These are phyloP conservation scores for Romanomermis culicivorax DNA, from an alignment of 2,888 invertebrate genomes.

Conservation along the genomic window DNA sequence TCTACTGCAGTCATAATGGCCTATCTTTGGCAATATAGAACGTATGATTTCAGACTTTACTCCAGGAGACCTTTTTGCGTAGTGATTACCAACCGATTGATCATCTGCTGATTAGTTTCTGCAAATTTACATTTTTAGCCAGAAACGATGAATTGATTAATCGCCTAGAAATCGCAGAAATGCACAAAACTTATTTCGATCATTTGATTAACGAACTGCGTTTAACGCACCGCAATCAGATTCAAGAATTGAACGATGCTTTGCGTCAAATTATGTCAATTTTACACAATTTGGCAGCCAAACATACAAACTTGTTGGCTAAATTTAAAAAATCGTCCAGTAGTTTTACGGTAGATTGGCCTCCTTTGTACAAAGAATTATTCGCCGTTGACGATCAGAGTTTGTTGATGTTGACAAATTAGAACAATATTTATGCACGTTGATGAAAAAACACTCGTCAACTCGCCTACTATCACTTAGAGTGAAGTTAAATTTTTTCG, in stretches of 20 bases:
- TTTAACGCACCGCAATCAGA: background rate
- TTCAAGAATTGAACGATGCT: background rate
- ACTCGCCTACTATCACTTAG: too few relatives aligned
- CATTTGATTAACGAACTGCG: constrained; percentile 6
- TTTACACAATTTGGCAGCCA: constrained; percentile 3
- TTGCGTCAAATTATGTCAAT: background rate
- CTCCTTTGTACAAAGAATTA: constrained; percentile 11
- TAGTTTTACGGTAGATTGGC: constrained; percentile 6
- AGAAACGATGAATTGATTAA: background rate
- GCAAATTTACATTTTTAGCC: constrained; percentile 8
- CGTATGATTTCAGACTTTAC: too few relatives aligned
- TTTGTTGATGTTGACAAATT: too few relatives aligned
- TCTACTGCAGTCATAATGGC: too few relatives aligned
- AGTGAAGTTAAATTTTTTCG: too few relatives aligned
- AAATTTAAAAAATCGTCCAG: background rate
- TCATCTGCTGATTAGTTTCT: too few relatives aligned
- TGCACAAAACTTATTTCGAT: constrained; percentile 2
- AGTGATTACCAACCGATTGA: too few relatives aligned
- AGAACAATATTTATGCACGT: too few relatives aligned
- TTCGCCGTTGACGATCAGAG: constrained; percentile 6
- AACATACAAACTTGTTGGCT: constrained; percentile 8
- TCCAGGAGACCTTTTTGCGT: too few relatives aligned
- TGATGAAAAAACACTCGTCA: too few relatives aligned
- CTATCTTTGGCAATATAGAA: too few relatives aligned
- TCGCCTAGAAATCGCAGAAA: constrained; percentile 1